A percentile compares a stretch with the other conserved stretches of the same genome.
These are phyloP conservation scores for Andrena dorsata DNA, from an alignment of 2,888 invertebrate species.

Conservation along the genomic window DNA sequence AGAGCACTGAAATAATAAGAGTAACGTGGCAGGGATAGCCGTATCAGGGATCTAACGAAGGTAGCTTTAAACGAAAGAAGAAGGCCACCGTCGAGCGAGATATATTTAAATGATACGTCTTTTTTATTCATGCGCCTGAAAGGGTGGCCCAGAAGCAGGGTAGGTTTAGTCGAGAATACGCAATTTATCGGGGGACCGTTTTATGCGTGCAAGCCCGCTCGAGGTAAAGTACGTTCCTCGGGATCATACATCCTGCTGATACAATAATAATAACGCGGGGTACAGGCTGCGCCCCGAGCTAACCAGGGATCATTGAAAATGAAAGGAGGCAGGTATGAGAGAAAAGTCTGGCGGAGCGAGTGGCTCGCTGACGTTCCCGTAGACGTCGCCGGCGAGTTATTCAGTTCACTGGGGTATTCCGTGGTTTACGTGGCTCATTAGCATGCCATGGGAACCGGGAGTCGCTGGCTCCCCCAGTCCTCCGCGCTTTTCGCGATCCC, in stretches of 20 bases:
- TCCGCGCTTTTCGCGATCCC: constrained; percentile 42
- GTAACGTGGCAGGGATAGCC: no score
- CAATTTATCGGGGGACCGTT: background rate
- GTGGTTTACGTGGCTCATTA: constrained; percentile 72
- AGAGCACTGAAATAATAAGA: no score
- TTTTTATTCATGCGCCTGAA: background rate
- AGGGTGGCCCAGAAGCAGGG: background rate
- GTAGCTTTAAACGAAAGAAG: background rate
- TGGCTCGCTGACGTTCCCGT: background rate
- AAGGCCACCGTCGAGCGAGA: background rate
- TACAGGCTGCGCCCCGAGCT: no score
- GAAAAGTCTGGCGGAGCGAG: background rate
- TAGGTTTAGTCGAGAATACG: background rate
- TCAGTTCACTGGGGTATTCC: constrained; percentile 66
- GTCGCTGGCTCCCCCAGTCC: constrained; percentile 48
- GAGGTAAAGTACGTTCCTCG: background rate
- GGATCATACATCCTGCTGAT: background rate
- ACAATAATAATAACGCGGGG: no score
- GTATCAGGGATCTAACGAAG: background rate
- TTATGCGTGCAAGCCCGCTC: background rate
- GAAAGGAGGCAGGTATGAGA: no score
- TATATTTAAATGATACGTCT: background rate
- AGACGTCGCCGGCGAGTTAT: constrained; percentile 57
- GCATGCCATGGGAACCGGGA: constrained; percentile 72
- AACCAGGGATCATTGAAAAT: no score